phyloP scores from a whole-genome alignment of 2,797 vertebrate species.

The Apodemus agrarius region DNA sequence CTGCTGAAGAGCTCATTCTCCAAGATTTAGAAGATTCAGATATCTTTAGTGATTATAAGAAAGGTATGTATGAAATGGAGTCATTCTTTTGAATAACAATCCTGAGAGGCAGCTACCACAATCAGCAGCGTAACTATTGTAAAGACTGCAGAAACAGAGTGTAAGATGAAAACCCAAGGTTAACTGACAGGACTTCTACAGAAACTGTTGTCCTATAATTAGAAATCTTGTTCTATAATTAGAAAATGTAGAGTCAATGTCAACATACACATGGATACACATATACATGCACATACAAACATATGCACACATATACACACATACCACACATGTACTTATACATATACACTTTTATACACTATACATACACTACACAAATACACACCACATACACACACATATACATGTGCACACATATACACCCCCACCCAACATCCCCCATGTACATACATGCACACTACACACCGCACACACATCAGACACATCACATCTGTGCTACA shows the following conservation, averaged over 20 bases:
- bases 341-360: no score
- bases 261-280: background rate
- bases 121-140: background rate
- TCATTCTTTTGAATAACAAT: background rate
- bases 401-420: background rate
- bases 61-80: no score
- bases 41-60: slow-evolving; percentile 79
- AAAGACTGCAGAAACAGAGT: background rate
- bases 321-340: background rate
- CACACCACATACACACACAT: background rate
- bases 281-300: background rate
- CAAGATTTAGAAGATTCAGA: slow-evolving; percentile 87
- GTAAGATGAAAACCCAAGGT: background rate
- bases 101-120: background rate
- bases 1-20: slow-evolving; percentile 89
- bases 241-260: background rate
- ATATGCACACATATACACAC: background rate
- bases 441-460: background rate
- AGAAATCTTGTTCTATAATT: background rate
- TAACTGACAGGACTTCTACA: background rate
- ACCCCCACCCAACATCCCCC: background rate
- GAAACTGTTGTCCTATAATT: background rate
- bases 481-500: background rate
- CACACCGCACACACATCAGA: background rate
- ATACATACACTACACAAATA: background rate